phyloP scores from a whole-genome alignment of 2,113 vertebrate genomes.

The Salminus brasiliensis region DNA sequence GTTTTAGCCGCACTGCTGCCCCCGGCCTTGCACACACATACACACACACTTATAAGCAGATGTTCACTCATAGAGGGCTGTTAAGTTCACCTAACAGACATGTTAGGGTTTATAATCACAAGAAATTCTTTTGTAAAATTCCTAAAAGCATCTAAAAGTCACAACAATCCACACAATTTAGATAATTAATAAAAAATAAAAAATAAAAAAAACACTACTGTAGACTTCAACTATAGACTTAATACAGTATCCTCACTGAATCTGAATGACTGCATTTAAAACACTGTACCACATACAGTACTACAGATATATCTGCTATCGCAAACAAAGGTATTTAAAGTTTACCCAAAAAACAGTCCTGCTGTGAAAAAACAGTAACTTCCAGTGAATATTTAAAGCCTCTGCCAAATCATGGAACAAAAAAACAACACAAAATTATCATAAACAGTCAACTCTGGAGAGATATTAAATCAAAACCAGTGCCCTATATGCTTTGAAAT shows the following conservation, averaged over 20 bases:
- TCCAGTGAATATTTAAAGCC: slow-evolving; percentile 2
- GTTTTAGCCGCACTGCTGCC: slow-evolving; percentile 51
- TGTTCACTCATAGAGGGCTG: not conserved
- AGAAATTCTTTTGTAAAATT: too few relatives aligned
- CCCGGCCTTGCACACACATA: slow-evolving; percentile 50
- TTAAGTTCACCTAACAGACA: not conserved
- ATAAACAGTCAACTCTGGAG: slow-evolving; percentile 30
- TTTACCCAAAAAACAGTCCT: not conserved
- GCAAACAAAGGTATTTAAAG: not conserved
- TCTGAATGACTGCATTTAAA: too few relatives aligned
- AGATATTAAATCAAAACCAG: slow-evolving; percentile 57
- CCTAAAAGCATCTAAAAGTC: too few relatives aligned
- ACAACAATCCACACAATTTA: too few relatives aligned
- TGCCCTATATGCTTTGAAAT: slow-evolving; percentile 65
- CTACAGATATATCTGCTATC: not conserved
- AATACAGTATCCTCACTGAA: too few relatives aligned
- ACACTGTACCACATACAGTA: not conserved
- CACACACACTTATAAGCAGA: slow-evolving; percentile 18
- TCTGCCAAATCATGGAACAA: not conserved
- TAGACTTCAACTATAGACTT: too few relatives aligned
- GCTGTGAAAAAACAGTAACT: not conserved
- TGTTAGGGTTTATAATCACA: not conserved
- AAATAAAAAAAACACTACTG: too few relatives aligned
- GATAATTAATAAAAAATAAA: too few relatives aligned
- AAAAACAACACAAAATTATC: slow-evolving; percentile 1